These are phyloP conservation scores for Phaethon lepturus DNA, from an alignment of 2,113 vertebrate species.

Conservation along the genomic window DNA sequence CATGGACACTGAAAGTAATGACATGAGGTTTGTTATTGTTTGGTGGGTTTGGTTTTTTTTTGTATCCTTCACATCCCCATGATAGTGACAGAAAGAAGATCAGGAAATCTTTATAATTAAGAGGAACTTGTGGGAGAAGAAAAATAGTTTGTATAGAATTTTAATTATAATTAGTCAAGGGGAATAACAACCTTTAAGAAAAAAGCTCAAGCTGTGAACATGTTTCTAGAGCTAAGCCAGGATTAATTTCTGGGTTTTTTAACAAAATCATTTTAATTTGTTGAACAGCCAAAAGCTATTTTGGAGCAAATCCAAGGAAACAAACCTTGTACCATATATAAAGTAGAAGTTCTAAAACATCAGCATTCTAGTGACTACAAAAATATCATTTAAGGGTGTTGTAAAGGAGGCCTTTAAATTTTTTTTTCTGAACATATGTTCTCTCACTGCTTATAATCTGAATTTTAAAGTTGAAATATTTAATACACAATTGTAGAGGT, in stretches of 20 bases:
- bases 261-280: not conserved
- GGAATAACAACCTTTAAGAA: not conserved
- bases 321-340: not conserved
- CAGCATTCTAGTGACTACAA: not conserved
- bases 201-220: not conserved
- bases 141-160: not conserved
- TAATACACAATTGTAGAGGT: not conserved
- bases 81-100: not conserved
- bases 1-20: not conserved
- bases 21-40: not conserved
- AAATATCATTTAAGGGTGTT: not conserved
- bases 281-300: not conserved
- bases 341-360: not conserved
- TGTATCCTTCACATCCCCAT: not conserved
- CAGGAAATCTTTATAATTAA: not conserved
- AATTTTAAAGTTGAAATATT: slow-evolving; percentile 14
- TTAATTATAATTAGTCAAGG: not conserved
- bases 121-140: not conserved
- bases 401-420: not conserved
- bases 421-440: not conserved
- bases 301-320: not conserved
- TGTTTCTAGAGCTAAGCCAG: not conserved
- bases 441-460: not conserved
- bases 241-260: not conserved
- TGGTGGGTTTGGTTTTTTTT: not conserved